Evolutionary conservation across 2,888 invertebrate species (phyloP).

Genomic region (Villa cingulata): DNA sequence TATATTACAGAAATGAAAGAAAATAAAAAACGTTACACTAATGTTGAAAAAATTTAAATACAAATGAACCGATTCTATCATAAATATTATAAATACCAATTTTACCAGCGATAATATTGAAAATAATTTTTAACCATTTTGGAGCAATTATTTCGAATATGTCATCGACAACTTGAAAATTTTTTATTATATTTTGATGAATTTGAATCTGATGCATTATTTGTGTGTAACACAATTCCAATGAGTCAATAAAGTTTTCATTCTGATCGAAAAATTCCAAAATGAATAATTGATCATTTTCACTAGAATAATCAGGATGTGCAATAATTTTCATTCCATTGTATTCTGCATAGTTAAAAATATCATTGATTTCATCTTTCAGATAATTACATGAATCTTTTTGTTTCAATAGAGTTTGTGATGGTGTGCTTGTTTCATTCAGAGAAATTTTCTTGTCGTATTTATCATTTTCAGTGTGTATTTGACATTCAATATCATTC

Average conservation of each 20-base stretch:
- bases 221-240: not conserved
- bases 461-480: not conserved
- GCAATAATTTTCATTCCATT: not conserved
- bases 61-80: not conserved
- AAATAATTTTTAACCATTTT: not conserved
- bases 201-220: not conserved
- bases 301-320: not conserved
- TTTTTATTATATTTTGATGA: not conserved
- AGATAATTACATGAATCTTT: not conserved
- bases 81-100: not conserved
- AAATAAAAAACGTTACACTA: too few relatives aligned
- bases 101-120: not conserved
- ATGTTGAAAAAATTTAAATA: too few relatives aligned
- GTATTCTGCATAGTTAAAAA: not conserved
- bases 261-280: not conserved
- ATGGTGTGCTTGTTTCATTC: not conserved
- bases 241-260: not conserved
- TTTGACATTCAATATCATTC: too few relatives aligned
- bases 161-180: not conserved
- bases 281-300: not conserved
- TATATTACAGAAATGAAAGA: too few relatives aligned
- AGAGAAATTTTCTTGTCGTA: not conserved
- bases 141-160: not conserved
- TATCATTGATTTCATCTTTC: not conserved
- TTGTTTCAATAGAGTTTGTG: not conserved